Evolutionary conservation across 2,888 invertebrate species (phyloP).

Genomic region (Oligia latruncula): DNA sequence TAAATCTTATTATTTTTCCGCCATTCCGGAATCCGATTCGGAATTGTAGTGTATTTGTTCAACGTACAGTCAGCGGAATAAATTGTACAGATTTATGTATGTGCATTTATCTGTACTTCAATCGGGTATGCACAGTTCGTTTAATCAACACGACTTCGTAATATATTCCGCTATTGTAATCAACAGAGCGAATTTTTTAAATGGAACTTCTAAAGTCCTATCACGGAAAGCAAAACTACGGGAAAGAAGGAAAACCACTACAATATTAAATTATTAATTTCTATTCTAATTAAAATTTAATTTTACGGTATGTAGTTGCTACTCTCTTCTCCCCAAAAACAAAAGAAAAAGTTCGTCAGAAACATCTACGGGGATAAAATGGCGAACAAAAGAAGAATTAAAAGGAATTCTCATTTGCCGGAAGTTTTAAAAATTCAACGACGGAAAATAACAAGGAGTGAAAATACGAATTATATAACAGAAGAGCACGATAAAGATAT

Average conservation of each 20-base stretch:
- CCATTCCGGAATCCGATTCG: slow-evolving; percentile 8
- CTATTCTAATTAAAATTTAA: background rate
- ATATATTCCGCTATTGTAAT: slow-evolving; percentile 10
- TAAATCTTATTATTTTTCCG: slow-evolving; percentile 30
- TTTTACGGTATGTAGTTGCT: background rate
- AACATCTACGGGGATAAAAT: slow-evolving; percentile 27
- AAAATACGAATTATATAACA: slow-evolving; percentile 14
- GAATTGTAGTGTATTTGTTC: slow-evolving; percentile 26
- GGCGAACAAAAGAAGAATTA: slow-evolving; percentile 14
- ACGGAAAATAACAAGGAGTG: slow-evolving; percentile 13
- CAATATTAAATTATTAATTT: background rate
- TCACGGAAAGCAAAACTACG: background rate
- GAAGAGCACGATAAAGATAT: slow-evolving; percentile 31
- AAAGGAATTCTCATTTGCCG: slow-evolving; percentile 26
- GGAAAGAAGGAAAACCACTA: background rate
- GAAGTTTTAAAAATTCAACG: slow-evolving; percentile 29
- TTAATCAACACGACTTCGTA: slow-evolving; percentile 9
- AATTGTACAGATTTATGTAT: slow-evolving; percentile 41
- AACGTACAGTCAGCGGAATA: slow-evolving; percentile 29
- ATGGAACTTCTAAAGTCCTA: background rate
- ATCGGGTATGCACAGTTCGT: slow-evolving; percentile 9
- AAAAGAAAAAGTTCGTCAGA: slow-evolving; percentile 15
- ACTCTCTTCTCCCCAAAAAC: background rate
- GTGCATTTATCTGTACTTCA: slow-evolving; percentile 19
- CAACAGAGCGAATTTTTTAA: background rate